phyloP scores from a whole-genome alignment of 2,888 invertebrate species.

The Drosophila greeni region DNA sequence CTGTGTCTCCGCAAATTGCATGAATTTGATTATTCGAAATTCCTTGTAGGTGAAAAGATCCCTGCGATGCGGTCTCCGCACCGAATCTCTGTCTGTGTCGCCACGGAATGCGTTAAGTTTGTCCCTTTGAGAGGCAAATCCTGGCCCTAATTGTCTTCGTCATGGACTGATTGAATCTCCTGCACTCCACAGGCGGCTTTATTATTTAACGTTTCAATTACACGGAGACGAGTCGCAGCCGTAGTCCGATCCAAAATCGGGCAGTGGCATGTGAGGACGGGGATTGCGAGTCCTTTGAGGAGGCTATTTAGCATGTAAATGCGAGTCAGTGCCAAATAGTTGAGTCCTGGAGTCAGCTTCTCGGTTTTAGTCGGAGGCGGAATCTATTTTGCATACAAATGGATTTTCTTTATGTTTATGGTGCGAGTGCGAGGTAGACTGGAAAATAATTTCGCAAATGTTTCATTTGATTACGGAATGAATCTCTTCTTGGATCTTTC shows the following conservation, averaged over 20 bases:
- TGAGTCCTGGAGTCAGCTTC: constrained; percentile 27
- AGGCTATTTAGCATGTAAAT: constrained; percentile 72
- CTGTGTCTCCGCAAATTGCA: constrained; percentile 57
- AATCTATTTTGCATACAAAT: constrained; percentile 72
- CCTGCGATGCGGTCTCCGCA: neutral
- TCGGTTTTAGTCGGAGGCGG: constrained; percentile 31
- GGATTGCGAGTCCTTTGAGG: constrained; percentile 22
- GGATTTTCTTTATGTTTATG: constrained; percentile 71
- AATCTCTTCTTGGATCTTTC: constrained; percentile 31
- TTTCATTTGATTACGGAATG: constrained; percentile 69
- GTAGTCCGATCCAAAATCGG: constrained; percentile 56
- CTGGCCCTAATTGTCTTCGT: constrained; percentile 47
- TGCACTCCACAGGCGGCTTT: constrained; percentile 58
- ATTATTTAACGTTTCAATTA: constrained; percentile 73
- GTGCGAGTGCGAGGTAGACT: constrained; percentile 43
- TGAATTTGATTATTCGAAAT: constrained; percentile 61
- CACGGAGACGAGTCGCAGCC: constrained; percentile 39
- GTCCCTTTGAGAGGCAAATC: constrained; percentile 45
- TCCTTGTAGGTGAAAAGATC: constrained; percentile 31
- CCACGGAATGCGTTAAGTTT: constrained; percentile 9
- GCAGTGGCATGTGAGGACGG: constrained; percentile 41
- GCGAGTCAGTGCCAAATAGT: constrained; percentile 61
- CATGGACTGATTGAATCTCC: constrained; percentile 64
- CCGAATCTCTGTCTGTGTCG: neutral
- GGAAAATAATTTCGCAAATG: constrained; percentile 70